A percentile compares a stretch with the other conserved stretches of the same genome.
Conservation (phyloP, 2,797 vertebrate species). For the Passerculus sandwichensis region DNA sequence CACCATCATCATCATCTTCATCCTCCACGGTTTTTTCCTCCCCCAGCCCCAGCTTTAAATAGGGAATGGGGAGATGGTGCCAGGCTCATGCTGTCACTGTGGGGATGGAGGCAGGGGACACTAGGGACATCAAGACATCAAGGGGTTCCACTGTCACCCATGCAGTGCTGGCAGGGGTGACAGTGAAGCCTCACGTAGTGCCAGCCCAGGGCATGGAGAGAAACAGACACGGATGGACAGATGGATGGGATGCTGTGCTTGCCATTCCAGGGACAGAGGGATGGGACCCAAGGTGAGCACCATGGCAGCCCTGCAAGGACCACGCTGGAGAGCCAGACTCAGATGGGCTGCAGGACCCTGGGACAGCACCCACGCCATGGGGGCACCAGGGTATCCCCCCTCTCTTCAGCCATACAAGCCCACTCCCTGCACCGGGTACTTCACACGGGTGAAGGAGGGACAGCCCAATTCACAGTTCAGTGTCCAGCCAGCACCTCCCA, state of each 20-base stretch:
- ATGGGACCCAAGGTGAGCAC: background rate
- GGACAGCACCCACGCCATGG: background rate
- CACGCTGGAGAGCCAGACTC: rapidly evolving
- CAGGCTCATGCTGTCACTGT: background rate
- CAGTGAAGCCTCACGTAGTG: rapidly evolving
- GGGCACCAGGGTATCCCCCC: background rate
- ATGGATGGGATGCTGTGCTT: rapidly evolving
- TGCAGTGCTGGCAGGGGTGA: rapidly evolving
- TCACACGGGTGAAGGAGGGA: background rate
- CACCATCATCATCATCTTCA: background rate
- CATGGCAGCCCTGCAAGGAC: background rate
- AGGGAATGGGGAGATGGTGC: background rate
- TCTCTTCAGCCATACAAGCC: rapidly evolving
- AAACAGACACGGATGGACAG: background rate
- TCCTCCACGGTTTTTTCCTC: background rate
- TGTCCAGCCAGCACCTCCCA: background rate
- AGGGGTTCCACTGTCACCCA: no score
- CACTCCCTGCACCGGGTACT: background rate
- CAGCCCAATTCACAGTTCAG: background rate
- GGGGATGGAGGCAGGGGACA: background rate
- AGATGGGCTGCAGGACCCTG: background rate
- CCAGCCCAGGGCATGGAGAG: rapidly evolving
- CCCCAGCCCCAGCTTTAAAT: background rate
- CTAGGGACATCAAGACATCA: background rate
- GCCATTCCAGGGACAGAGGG: background rate